A percentile compares a stretch with the other conserved stretches of the same genome.
These are phyloP conservation scores for Proales similis DNA, from an alignment of 1,140 invertebrate species.

Conservation along the genomic window DNA sequence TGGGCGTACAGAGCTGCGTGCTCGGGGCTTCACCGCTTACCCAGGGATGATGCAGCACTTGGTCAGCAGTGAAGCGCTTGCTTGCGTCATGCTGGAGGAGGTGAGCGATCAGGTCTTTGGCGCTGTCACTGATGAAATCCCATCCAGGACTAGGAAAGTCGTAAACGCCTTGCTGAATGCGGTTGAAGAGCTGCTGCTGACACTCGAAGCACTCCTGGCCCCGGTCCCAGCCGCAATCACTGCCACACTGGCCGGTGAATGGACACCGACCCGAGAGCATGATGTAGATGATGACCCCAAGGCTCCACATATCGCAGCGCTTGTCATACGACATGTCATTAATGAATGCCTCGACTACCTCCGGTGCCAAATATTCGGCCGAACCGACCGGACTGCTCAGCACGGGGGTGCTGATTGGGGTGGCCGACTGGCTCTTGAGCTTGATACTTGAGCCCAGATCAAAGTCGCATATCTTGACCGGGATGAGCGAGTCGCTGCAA, in stretches of 20 bases:
- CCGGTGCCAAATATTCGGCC: slow-evolving; percentile 97
- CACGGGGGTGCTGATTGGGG: slow-evolving; percentile 79
- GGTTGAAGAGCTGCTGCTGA: slow-evolving; percentile 56
- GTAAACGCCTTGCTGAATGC: slow-evolving; percentile 72
- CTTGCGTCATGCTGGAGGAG: slow-evolving; percentile 76
- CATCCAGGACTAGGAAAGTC: slow-evolving; percentile 87
- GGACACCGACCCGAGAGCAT: slow-evolving; percentile 93
- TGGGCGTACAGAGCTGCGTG: slow-evolving; percentile 37
- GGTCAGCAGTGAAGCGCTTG: slow-evolving; percentile 72
- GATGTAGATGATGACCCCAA: slow-evolving; percentile 94
- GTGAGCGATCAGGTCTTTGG: slow-evolving; percentile 83
- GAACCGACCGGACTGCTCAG: slow-evolving; percentile 87
- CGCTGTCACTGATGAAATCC: slow-evolving; percentile 74
- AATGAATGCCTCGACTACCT: slow-evolving; percentile 92
- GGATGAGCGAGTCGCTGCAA: slow-evolving; percentile 68
- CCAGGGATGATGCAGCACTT: slow-evolving; percentile 81
- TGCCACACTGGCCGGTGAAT: slow-evolving; percentile 61
- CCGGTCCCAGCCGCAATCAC: slow-evolving; percentile 88
- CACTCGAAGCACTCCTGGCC: slow-evolving; percentile 68
- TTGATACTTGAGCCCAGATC: slow-evolving; percentile 90
- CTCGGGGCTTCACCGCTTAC: slow-evolving; percentile 53
- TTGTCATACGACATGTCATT: slow-evolving; percentile 76
- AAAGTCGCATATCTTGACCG: slow-evolving; percentile 95
- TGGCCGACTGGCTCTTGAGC: slow-evolving; percentile 64
- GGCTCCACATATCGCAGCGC: slow-evolving; percentile 92